A percentile compares a stretch with the other conserved stretches of the same genome.
These are phyloP conservation scores for Macrotus californicus DNA, from an alignment of 2,113 vertebrate genomes.

Conservation along the genomic window DNA sequence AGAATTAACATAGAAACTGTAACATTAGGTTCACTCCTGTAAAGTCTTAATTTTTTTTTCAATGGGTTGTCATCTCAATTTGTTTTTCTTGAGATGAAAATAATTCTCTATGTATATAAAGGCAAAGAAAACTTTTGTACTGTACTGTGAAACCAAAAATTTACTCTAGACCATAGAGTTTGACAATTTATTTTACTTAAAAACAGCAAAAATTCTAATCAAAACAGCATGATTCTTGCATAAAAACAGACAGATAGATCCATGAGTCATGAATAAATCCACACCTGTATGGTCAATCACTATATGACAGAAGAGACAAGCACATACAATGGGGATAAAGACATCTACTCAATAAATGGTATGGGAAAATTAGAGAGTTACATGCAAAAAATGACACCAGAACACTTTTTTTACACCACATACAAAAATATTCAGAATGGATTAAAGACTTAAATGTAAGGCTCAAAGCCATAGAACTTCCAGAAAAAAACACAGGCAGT, in stretches of 20 bases:
- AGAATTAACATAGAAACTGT: not conserved
- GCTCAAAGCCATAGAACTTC: not conserved
- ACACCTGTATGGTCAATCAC: not conserved
- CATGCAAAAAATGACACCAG: not conserved
- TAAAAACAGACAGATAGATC: not conserved
- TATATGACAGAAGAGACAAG: not conserved
- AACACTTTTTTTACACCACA: not conserved
- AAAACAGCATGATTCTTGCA: not conserved
- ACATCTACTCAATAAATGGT: not conserved
- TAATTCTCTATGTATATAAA: not conserved
- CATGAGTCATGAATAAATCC: not conserved
- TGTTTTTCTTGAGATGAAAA: slow-evolving; percentile 9
- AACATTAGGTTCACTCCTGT: not conserved
- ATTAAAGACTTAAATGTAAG: not conserved
- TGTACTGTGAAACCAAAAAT: not conserved
- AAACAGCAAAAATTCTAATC: not conserved
- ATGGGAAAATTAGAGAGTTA: not conserved
- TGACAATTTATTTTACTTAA: slow-evolving; percentile 4
- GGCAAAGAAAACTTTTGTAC: not conserved
- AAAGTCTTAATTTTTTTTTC: slow-evolving; percentile 22
- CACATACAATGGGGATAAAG: not conserved
- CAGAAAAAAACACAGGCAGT: not conserved
- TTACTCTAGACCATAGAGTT: not conserved
- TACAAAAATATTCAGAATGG: not conserved
- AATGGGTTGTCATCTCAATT: not conserved